These are phyloP conservation scores for Fulica atra DNA, from an alignment of 2,113 vertebrate species.

Conservation along the genomic window DNA sequence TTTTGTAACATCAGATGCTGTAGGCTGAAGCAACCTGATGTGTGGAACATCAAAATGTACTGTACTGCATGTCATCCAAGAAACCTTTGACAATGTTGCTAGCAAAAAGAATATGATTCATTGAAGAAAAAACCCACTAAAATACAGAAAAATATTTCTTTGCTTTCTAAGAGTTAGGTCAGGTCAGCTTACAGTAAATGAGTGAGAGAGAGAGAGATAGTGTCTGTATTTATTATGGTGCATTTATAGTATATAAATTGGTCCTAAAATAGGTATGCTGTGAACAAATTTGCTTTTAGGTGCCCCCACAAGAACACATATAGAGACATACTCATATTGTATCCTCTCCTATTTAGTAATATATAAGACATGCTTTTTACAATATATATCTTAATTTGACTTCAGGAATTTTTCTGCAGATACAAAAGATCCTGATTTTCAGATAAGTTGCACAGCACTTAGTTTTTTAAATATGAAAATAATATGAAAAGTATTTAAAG, in stretches of 20 bases:
- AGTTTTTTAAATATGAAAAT: slow-evolving; percentile 44
- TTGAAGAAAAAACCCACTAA: not conserved
- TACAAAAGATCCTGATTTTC: not conserved
- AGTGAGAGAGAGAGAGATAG: too few relatives aligned
- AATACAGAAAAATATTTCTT: not conserved
- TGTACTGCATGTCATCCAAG: not conserved
- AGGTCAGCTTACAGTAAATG: not conserved
- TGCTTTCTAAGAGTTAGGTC: not conserved
- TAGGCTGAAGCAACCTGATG: not conserved
- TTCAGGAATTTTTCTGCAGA: not conserved
- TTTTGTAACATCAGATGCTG: not conserved
- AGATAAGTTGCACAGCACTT: slow-evolving; percentile 9
- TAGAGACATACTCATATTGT: not conserved
- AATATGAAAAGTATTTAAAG: slow-evolving; percentile 47
- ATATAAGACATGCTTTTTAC: not conserved
- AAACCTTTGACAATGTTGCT: not conserved
- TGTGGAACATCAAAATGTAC: not conserved
- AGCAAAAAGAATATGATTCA: not conserved
- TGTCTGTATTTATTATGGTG: too few relatives aligned
- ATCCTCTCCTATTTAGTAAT: not conserved
- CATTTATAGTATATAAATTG: not conserved
- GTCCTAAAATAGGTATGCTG: not conserved
- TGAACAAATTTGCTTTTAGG: not conserved
- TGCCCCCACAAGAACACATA: not conserved
- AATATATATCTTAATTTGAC: slow-evolving; percentile 7